phyloP scores from a whole-genome alignment of 1,140 invertebrate genomes.

The Diorhabda carinulata region DNA sequence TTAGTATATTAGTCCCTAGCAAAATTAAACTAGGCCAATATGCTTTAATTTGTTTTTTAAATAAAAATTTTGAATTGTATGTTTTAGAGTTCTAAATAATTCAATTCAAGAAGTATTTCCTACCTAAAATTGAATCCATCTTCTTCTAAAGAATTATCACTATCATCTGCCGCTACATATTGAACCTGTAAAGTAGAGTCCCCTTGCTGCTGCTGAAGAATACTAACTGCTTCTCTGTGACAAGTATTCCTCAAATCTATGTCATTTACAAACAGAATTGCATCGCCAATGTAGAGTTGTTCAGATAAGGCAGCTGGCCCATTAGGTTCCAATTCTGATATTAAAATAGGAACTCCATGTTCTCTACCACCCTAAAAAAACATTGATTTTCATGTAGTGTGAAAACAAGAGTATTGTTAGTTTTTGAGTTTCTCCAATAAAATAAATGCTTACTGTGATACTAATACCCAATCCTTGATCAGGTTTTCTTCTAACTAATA shows the following conservation, averaged over 20 bases:
- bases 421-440: neutral
- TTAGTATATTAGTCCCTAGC: too few relatives aligned
- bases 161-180: constrained; percentile 68
- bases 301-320: constrained; percentile 68
- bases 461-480: constrained; percentile 77
- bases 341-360: constrained; percentile 81
- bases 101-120: neutral
- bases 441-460: constrained; percentile 61
- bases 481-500: constrained; percentile 60
- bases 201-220: constrained; percentile 65
- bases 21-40: too few relatives aligned
- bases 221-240: constrained; percentile 70
- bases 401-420: too few relatives aligned
- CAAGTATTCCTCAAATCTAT: constrained; percentile 67
- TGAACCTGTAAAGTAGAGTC: constrained; percentile 69
- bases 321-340: constrained; percentile 76
- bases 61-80: too few relatives aligned
- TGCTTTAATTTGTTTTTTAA: too few relatives aligned
- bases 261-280: constrained; percentile 76
- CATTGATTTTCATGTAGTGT: neutral
- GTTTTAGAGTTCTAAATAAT: too few relatives aligned
- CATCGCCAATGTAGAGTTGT: constrained; percentile 75
- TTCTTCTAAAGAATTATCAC: constrained; percentile 52
- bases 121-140: constrained; percentile 52
- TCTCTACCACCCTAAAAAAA: constrained; percentile 69